phyloP scores from a whole-genome alignment of 1,140 invertebrate genomes.

The Drosophila sulfurigaster region DNA sequence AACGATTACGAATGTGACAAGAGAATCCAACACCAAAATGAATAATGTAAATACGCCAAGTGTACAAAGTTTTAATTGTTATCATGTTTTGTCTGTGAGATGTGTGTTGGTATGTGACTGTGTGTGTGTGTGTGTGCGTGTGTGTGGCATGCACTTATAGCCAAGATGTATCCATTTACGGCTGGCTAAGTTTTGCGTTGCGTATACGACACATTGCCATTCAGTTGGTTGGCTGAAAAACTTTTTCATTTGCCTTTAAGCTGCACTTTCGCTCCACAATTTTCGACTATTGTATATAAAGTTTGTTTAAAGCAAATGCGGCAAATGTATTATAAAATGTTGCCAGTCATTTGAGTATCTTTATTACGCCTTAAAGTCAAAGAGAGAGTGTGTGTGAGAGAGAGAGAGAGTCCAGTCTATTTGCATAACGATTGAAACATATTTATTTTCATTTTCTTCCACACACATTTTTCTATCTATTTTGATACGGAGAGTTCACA shows the following conservation, averaged over 20 bases:
- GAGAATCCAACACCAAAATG: slow-evolving; percentile 76
- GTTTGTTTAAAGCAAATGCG: not conserved
- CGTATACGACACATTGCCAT: slow-evolving; percentile 74
- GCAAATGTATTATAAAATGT: not conserved
- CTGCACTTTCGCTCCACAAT: slow-evolving; percentile 58
- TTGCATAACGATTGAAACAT: slow-evolving; percentile 65
- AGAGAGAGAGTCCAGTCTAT: slow-evolving; percentile 43
- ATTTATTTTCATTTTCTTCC: slow-evolving; percentile 36
- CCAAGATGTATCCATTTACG: slow-evolving; percentile 79
- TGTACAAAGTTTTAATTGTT: slow-evolving; percentile 82
- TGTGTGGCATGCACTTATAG: slow-evolving; percentile 62
- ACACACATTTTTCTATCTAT: slow-evolving; percentile 19
- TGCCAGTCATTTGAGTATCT: not conserved
- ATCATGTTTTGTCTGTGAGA: slow-evolving; percentile 77
- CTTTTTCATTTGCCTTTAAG: slow-evolving; percentile 75
- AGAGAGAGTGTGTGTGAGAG: no score
- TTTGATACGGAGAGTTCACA: slow-evolving; percentile 17
- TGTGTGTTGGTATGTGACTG: slow-evolving; percentile 9
- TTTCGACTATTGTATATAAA: not conserved
- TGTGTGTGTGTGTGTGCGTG: slow-evolving; percentile 26
- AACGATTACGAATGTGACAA: slow-evolving; percentile 70
- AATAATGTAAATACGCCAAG: slow-evolving; percentile 82
- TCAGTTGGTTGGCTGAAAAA: slow-evolving; percentile 39
- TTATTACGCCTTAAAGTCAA: slow-evolving; percentile 13
- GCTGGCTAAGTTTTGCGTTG: slow-evolving; percentile 76